Conservation (phyloP, 2,113 vertebrate genomes). For the Chloropsis hardwickii region DNA sequence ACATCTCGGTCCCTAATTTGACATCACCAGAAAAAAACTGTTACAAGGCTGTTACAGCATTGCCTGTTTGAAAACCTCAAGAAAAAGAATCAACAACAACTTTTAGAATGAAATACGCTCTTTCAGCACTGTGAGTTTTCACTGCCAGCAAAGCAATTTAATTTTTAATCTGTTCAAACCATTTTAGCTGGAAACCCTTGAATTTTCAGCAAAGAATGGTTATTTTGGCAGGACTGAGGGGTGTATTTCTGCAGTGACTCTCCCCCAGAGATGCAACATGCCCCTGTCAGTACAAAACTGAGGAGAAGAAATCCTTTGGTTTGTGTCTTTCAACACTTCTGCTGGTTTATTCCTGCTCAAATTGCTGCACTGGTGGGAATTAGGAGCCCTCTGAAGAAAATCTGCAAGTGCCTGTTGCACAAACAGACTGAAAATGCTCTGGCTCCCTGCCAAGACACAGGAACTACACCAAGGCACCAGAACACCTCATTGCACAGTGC, state of each 20-base stretch:
- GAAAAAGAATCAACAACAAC: not conserved
- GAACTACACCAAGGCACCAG: not conserved
- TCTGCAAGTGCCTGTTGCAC: not conserved
- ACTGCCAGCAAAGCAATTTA: not conserved
- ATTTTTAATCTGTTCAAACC: not conserved
- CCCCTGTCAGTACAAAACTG: not conserved
- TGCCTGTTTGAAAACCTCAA: not conserved
- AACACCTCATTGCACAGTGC: not conserved
- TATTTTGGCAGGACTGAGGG: not conserved
- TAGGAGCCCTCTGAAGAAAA: not conserved
- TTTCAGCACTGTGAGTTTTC: not conserved
- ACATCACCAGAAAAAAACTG: not conserved
- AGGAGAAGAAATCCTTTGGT: conserved; percentile 15
- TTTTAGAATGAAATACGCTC: not conserved
- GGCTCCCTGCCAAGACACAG: fast-evolving
- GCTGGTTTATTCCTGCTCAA: conserved; percentile 2
- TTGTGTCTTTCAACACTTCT: conserved; percentile 6
- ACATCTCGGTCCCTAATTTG: not conserved
- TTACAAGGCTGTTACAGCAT: too few species aligned
- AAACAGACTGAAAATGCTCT: not conserved
- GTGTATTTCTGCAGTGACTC: not conserved
- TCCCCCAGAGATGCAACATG: not conserved
- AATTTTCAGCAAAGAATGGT: not conserved
- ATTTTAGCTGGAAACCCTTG: not conserved
- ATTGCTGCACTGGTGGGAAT: not conserved